Evolutionary conservation across 2,888 invertebrate genomes (phyloP).

Genomic region (Ichneumoninae sp.): DNA sequence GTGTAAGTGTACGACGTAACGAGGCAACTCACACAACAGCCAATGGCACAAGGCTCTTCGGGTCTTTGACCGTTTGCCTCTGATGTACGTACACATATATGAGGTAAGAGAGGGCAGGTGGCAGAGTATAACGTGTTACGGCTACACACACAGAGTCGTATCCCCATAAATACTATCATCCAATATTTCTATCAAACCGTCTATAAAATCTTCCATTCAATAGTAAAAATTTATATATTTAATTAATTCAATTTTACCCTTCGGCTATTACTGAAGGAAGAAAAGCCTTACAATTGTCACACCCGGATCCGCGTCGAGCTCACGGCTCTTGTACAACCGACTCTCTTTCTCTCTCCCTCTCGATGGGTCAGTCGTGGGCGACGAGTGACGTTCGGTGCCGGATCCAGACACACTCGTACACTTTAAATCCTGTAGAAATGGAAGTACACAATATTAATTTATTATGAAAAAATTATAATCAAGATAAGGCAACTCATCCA

Average conservation of each 20-base stretch:
- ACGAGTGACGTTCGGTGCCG: constrained; percentile 71
- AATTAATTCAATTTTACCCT: background rate
- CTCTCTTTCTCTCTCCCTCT: constrained; percentile 55
- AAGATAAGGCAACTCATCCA: background rate
- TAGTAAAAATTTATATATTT: background rate
- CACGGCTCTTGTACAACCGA: constrained; percentile 22
- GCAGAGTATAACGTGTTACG: constrained; percentile 42
- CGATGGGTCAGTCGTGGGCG: constrained; percentile 70
- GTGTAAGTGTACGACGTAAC: constrained; percentile 22
- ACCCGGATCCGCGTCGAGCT: constrained; percentile 71
- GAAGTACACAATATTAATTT: background rate
- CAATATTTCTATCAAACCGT: background rate
- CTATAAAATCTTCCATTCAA: background rate
- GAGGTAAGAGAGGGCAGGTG: constrained; percentile 67
- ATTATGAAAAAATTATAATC: background rate
- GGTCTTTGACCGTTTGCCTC: constrained; percentile 70
- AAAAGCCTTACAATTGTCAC: constrained; percentile 66
- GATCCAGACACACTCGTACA: constrained; percentile 33
- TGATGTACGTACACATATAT: constrained; percentile 19
- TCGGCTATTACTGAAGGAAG: constrained; percentile 45
- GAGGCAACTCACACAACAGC: constrained; percentile 27
- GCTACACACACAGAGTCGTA: constrained; percentile 55
- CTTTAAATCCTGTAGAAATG: background rate
- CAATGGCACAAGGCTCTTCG: constrained; percentile 37
- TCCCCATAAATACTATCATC: constrained; percentile 37